phyloP scores from a whole-genome alignment of 1,140 invertebrate genomes.

The Brachionus asplanchnoidis region DNA sequence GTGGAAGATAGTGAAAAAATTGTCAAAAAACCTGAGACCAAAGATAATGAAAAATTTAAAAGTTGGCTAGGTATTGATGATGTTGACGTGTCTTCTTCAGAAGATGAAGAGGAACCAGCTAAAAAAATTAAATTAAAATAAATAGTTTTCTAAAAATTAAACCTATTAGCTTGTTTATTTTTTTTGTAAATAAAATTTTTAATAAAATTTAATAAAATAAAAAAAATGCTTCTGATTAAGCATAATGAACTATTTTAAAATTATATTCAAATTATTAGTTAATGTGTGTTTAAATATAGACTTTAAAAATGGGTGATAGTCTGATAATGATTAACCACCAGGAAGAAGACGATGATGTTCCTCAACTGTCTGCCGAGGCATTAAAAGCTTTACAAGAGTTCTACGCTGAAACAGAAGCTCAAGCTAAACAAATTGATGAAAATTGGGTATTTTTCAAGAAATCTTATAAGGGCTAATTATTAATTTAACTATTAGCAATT shows the following conservation, averaged over 20 bases:
- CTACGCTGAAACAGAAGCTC: slow-evolving; percentile 67
- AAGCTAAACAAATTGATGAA: slow-evolving; percentile 51
- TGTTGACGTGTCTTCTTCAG: slow-evolving; percentile 2
- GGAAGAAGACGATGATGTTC: slow-evolving; percentile 63
- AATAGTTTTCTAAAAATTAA: not conserved
- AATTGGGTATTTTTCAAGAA: slow-evolving; percentile 60
- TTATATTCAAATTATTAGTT: too few relatives aligned
- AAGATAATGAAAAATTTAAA: slow-evolving; percentile 26
- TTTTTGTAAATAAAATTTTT: not conserved
- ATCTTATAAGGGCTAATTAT: slow-evolving; percentile 74
- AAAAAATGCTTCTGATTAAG: not conserved
- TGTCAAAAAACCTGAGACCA: not conserved
- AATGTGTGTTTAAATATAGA: too few relatives aligned
- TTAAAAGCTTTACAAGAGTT: slow-evolving; percentile 75
- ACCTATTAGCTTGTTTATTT: not conserved
- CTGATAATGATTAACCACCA: not conserved
- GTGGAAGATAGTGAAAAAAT: not conserved
- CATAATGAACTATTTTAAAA: not conserved
- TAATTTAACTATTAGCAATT: slow-evolving; percentile 68
- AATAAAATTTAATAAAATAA: not conserved
- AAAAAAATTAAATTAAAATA: slow-evolving; percentile 22
- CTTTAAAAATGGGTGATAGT: not conserved
- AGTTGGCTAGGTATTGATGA: not conserved
- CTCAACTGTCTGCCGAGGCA: slow-evolving; percentile 67
- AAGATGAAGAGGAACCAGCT: not conserved